phyloP scores from a whole-genome alignment of 2,113 vertebrate genomes.

The Epinephelus moara region DNA sequence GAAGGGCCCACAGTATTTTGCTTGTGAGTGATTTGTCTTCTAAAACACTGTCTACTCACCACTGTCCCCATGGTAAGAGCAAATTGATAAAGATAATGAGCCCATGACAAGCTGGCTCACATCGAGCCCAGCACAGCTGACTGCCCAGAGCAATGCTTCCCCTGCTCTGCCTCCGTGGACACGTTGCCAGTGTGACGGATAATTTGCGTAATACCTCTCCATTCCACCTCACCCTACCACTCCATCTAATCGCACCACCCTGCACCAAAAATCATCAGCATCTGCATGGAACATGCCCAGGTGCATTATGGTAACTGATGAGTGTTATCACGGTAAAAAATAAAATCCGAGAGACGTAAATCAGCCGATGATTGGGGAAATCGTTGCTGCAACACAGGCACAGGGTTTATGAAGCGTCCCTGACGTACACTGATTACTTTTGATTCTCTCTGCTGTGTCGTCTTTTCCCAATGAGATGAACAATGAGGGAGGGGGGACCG shows the following conservation, averaged over 20 bases:
- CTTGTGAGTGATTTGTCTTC: slow-evolving; percentile 42
- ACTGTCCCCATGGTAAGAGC: slow-evolving; percentile 44
- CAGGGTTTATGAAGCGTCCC: slow-evolving; percentile 75
- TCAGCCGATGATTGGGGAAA: slow-evolving; percentile 76
- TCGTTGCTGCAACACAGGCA: slow-evolving; percentile 63
- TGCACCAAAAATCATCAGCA: slow-evolving; percentile 48
- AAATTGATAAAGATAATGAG: slow-evolving; percentile 75
- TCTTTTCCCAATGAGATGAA: slow-evolving; percentile 64
- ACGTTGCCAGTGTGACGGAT: slow-evolving; percentile 57
- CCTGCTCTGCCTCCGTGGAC: slow-evolving; percentile 49
- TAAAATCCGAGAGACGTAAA: slow-evolving; percentile 76
- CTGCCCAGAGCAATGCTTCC: slow-evolving; percentile 56
- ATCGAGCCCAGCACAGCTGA: slow-evolving; percentile 60
- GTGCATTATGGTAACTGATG: slow-evolving; percentile 82
- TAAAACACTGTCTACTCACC: slow-evolving; percentile 41
- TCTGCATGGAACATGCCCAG: slow-evolving; percentile 70
- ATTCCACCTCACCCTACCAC: slow-evolving; percentile 49
- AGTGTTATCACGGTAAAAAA: slow-evolving; percentile 73
- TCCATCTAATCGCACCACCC: slow-evolving; percentile 51
- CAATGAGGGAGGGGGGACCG: background rate
- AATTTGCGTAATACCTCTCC: slow-evolving; percentile 62
- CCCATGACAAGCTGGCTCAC: slow-evolving; percentile 51
- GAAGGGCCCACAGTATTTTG: slow-evolving; percentile 24
- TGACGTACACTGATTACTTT: slow-evolving; percentile 77
- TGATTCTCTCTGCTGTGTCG: slow-evolving; percentile 72